Percentiles rank a stretch among this genome's conserved stretches.
phyloP scores from a whole-genome alignment of 2,888 invertebrate species.

The Xanthia icteritia region DNA sequence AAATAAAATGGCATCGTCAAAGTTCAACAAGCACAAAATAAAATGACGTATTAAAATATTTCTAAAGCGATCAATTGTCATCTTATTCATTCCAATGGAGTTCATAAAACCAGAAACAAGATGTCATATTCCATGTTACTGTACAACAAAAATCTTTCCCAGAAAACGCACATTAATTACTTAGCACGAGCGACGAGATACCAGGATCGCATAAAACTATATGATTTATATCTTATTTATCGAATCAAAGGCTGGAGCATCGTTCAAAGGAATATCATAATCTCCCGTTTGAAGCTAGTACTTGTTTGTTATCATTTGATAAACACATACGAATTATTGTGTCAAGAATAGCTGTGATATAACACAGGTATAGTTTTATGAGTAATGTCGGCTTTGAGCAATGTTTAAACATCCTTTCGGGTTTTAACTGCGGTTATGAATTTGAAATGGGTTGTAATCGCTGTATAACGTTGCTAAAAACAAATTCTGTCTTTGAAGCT shows the following conservation, averaged over 20 bases:
- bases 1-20: neutral
- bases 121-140: slow-evolving; percentile 41
- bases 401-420: slow-evolving; percentile 64
- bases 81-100: neutral
- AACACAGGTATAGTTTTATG: slow-evolving; percentile 63
- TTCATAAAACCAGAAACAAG: slow-evolving; percentile 31
- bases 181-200: slow-evolving; percentile 25
- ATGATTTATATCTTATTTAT: slow-evolving; percentile 67
- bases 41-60: neutral
- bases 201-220: slow-evolving; percentile 62
- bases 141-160: slow-evolving; percentile 37
- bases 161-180: slow-evolving; percentile 55
- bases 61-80: neutral
- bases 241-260: slow-evolving; percentile 58
- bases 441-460: slow-evolving; percentile 41
- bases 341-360: slow-evolving; percentile 56
- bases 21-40: neutral
- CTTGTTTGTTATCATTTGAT: slow-evolving; percentile 65
- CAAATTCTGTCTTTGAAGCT: slow-evolving; percentile 8
- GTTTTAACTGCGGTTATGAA: slow-evolving; percentile 58
- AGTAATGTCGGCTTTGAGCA: slow-evolving; percentile 55
- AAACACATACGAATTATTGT: slow-evolving; percentile 63
- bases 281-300: slow-evolving; percentile 53
- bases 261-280: slow-evolving; percentile 70
- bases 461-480: neutral